Conservation (phyloP, 1,140 invertebrate genomes). For the Dreissena rostriformis region DNA sequence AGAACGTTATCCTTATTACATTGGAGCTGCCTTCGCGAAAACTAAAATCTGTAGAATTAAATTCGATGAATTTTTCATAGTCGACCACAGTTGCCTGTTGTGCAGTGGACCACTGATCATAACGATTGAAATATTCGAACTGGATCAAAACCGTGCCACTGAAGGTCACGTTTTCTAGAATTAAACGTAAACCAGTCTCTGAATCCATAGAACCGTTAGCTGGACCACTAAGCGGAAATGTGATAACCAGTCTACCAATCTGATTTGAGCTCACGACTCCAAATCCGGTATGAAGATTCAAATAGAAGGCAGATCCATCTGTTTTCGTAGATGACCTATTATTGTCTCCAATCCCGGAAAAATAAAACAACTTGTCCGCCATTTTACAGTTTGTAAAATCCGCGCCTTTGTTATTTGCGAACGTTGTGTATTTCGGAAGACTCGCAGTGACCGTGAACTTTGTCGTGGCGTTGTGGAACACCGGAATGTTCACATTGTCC, state of each 20-base stretch:
- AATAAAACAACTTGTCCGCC: conserved; percentile 27
- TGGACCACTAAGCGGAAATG: conserved; percentile 54
- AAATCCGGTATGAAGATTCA: conserved; percentile 9
- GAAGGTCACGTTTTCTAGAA: conserved; percentile 16
- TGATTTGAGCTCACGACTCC: conserved; percentile 2
- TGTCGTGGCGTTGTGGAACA: conserved; percentile 14
- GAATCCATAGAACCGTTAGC: conserved; percentile 57
- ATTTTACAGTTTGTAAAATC: conserved; percentile 60
- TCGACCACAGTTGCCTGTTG: conserved; percentile 9
- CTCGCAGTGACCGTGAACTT: conserved; percentile 37
- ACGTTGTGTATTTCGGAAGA: conserved; percentile 49
- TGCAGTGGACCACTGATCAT: conserved; percentile 12
- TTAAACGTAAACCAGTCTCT: conserved; percentile 58
- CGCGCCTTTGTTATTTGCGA: conserved; percentile 50
- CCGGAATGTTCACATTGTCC: conserved; percentile 48
- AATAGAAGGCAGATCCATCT: neutral
- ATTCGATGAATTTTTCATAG: neutral
- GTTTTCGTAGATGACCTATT: too few relatives aligned
- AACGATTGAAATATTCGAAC: conserved; percentile 42
- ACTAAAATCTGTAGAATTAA: conserved; percentile 59
- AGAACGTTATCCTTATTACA: conserved; percentile 13
- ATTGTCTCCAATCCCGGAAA: too few relatives aligned
- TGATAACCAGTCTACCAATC: conserved; percentile 33
- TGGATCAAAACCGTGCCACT: conserved; percentile 20
- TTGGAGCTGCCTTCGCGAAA: conserved; percentile 53